Percentiles rank a stretch among this genome's conserved stretches.
Evolutionary conservation across 37 sponge, comb jelly and placozoan species (phyloP).

Genomic region (Agelas oroides): DNA sequence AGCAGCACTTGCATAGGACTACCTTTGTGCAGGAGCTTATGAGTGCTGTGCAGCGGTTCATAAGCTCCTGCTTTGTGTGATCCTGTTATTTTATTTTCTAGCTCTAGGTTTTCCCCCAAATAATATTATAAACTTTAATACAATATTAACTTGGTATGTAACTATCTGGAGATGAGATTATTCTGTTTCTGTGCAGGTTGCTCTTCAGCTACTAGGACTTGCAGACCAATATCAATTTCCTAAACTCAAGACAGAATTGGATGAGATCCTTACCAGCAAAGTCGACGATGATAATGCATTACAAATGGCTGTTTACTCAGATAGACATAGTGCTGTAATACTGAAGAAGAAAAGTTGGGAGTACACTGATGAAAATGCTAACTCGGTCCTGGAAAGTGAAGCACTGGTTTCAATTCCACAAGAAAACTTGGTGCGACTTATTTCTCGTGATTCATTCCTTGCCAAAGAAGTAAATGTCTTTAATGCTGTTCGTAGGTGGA

Average conservation of each 20-base stretch:
- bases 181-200: slow-evolving; percentile 18
- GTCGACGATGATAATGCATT: not conserved
- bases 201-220: slow-evolving; percentile 19
- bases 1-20: too few species aligned
- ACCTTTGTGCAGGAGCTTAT: too few species aligned
- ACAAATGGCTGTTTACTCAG: not conserved
- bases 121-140: too few species aligned
- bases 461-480: slow-evolving; percentile 23
- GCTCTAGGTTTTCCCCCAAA: too few species aligned
- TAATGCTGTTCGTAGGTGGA: slow-evolving; percentile 23
- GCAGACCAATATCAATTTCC: slow-evolving; percentile 19
- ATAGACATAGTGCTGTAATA: not conserved
- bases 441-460: slow-evolving; percentile 18
- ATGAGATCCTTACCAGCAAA: not conserved
- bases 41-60: too few species aligned
- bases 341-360: not conserved
- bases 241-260: not conserved
- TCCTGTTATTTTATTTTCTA: too few species aligned
- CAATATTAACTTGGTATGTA: too few species aligned
- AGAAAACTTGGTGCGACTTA: slow-evolving; percentile 6
- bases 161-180: too few species aligned
- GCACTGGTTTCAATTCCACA: not conserved
- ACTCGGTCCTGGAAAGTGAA: not conserved
- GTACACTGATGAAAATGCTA: slow-evolving; percentile 9
- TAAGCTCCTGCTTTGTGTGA: too few species aligned